Evolutionary conservation across 2,113 vertebrate species (phyloP), one percentile per base, ranked within the genome.

Genomic region (Phoenicopterus ruber): DNA sequence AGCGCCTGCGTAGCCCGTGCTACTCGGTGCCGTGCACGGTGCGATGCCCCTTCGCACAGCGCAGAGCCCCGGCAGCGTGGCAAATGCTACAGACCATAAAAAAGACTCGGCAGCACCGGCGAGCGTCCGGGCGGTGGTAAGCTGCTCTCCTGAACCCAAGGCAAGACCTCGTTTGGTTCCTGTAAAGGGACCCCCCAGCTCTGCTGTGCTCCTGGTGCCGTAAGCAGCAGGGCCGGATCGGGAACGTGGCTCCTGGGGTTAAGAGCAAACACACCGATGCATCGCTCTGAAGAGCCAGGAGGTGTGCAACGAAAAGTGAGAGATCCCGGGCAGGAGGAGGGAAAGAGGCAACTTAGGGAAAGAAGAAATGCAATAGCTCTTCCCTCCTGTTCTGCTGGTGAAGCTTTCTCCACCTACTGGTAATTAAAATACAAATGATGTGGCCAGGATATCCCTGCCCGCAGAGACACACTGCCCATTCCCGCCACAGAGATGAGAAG

Each of bases 401-500:
- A 44, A 86, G 82, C 90, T 86, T 71, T 38, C 82, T 90, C 72
- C 57, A 44, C 52, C 77, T 91, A 5, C 61, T 65, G 86, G 92
- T 61, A 92, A 94, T 93, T 84, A 93, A 96, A 95, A 42, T 14
- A 34, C 82, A 81, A 83, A 84, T 12, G 86, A 78, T 90, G 7
- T 13, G 80, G 92, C 87, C 44, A 19, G 92, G 83, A 58, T 32
- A 36, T 5, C 91, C 69, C 81, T 94, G 96, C 83, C 96, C 52
- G 2, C 82, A 57, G 96, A 78, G 95, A 91, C 47, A 67, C 94
- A 34, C n/a, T 11, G 32, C 72, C 94, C 65, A 1, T 88, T 92
- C 90, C 94, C 55, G 17, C 76, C 96, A 34, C 79, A 54, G 69
- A 80, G 92, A 94, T 94, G 94, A 93, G 59, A 95, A 97, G 94